These are phyloP conservation scores for Idaea biselata DNA, from an alignment of 2,888 invertebrate species.

Conservation along the genomic window DNA sequence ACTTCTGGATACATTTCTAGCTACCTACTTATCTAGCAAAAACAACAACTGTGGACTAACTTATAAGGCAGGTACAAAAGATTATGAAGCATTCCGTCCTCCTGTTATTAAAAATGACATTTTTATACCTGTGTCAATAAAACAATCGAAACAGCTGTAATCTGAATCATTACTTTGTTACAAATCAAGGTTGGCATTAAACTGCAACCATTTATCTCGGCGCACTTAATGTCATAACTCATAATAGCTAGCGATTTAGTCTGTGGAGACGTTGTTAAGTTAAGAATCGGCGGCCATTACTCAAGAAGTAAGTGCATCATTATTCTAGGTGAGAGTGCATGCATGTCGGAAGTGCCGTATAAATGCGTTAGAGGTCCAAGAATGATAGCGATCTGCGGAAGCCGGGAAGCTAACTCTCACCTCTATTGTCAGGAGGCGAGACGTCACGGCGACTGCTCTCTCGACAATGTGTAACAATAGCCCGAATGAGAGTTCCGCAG, in stretches of 20 bases:
- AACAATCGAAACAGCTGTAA: conserved; percentile 20
- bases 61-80: neutral
- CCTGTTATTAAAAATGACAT: neutral
- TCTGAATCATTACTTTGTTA: conserved; percentile 17
- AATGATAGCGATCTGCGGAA: conserved; percentile 67
- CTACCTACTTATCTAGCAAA: neutral
- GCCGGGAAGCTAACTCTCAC: conserved; percentile 64
- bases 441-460: conserved; percentile 64
- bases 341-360: conserved; percentile 54
- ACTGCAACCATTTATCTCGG: conserved; percentile 17
- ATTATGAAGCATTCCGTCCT: neutral
- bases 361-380: conserved; percentile 49
- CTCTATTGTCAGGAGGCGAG: conserved; percentile 62
- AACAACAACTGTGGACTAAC: neutral
- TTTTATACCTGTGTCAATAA: conserved; percentile 9
- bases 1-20: neutral
- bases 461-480: conserved; percentile 62
- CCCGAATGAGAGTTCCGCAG: conserved; percentile 39
- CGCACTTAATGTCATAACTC: conserved; percentile 17
- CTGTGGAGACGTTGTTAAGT: conserved; percentile 8
- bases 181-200: conserved; percentile 21
- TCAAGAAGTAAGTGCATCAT: conserved; percentile 31
- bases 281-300: conserved; percentile 24
- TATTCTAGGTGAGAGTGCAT: conserved; percentile 37
- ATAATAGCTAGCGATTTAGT: conserved; percentile 17